Base-by-base conservation (phyloP, 2,113 vertebrate species). In the Embiotoca jacksoni region DNA sequence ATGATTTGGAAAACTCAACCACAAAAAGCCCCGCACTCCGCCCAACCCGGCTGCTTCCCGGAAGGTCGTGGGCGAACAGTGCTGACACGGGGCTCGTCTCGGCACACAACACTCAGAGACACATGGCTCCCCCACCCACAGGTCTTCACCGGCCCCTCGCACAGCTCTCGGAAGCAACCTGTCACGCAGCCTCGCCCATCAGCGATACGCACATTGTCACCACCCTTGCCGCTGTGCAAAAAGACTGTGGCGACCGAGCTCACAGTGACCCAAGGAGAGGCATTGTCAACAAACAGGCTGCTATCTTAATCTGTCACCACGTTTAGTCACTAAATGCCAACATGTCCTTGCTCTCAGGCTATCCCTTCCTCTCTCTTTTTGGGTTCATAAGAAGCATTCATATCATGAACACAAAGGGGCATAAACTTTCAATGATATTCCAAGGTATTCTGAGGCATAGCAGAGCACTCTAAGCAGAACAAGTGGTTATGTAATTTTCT, bases 401-500 rank as follows among this genome's bases (percentile, higher is more conserved):
- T n/a, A 57, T 74, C 65, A 47, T 52, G 33, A 68, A 33, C n/a
- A 67, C 23, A 78, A 84, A 49, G 49, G 39, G 32, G 9, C 41
- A 86, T n/a, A 70, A 54, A 65, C 23, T 9, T 9, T 47, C 33
- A 60, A 2, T 63, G 7, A 35, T 30, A 60, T 75, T 72, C 47
- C 5, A 64, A 63, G 33, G 13, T 56, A 70, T 53, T 60, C 32
- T 30, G 65, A 41, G n/a, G 50, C 61, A 61, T 0, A 52, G 41
- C 72, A 60, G 33, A 53, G 39, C 37, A 59, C 16, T 30, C 36
- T 33, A n/a, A 63, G 61, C 23, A 60, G n/a, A 73, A 61, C 33
- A 56, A 64, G 57, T 6, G 74, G 49, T 89, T 74, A 74, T 70
- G 49, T 75, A 56, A 78, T 66, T 75, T 62, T 10, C 50, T 78